Evolutionary conservation across 2,113 vertebrate species (phyloP).

Genomic region (Urocynchramus pylzowi): DNA sequence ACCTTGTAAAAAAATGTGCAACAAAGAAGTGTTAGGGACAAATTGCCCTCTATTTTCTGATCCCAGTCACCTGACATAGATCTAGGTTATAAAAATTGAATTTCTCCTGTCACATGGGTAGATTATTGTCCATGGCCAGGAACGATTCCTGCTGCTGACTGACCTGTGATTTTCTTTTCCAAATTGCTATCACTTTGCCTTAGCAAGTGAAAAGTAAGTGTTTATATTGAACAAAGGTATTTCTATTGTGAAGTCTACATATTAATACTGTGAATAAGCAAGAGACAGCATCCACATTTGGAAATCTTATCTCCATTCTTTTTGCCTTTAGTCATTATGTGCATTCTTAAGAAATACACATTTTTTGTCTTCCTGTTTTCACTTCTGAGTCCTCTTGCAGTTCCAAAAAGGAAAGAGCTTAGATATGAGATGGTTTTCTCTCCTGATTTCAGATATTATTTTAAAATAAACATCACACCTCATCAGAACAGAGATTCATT

Average conservation of each 20-base stretch:
- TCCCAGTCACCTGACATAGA: background rate
- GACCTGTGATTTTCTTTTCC: background rate
- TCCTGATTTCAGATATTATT: background rate
- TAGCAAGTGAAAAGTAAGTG: background rate
- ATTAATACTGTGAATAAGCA: background rate
- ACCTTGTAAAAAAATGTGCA: constrained; percentile 18
- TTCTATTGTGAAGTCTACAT: background rate
- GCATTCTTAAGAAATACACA: background rate
- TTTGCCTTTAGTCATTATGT: background rate
- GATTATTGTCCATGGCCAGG: background rate
- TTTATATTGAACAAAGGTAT: background rate
- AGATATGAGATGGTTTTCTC: background rate
- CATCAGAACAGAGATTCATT: background rate
- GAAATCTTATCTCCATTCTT: background rate
- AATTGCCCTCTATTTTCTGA: constrained; percentile 19
- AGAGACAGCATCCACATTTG: background rate
- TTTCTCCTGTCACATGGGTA: background rate
- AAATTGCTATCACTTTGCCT: background rate
- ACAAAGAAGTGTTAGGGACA: background rate
- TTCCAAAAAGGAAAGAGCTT: background rate
- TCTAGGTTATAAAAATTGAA: background rate
- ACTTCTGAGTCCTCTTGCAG: background rate
- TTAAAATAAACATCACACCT: background rate
- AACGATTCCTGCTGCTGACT: background rate
- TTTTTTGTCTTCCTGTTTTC: background rate